These are phyloP conservation scores for Pogonophryne albipinna DNA, from an alignment of 2,797 vertebrate species.

Conservation along the genomic window DNA sequence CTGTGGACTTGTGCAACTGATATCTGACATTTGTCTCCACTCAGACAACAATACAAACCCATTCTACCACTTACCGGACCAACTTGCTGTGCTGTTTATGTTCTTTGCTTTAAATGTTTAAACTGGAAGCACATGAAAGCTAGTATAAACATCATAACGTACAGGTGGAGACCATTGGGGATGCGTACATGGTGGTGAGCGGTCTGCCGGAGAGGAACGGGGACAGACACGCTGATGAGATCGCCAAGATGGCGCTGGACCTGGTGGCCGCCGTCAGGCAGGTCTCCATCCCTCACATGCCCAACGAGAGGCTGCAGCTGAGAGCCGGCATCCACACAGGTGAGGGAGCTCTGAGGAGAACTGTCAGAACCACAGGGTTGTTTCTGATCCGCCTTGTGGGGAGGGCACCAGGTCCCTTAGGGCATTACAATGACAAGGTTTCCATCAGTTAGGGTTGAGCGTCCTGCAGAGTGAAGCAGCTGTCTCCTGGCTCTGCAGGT, in stretches of 20 bases:
- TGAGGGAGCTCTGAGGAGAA: slow-evolving; percentile 34
- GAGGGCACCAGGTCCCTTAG: too few species aligned
- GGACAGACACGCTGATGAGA: slow-evolving; percentile 87
- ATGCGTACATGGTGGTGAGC: slow-evolving; percentile 93
- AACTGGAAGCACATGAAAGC: not conserved
- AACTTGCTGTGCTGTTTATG: not conserved
- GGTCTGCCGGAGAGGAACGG: slow-evolving; percentile 92
- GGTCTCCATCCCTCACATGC: slow-evolving; percentile 90
- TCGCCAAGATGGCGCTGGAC: slow-evolving; percentile 93
- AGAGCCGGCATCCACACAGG: slow-evolving; percentile 92
- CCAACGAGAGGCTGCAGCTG: slow-evolving; percentile 86
- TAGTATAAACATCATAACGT: not conserved
- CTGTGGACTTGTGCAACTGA: too few species aligned
- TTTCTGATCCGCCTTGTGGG: too few species aligned
- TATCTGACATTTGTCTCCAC: too few species aligned
- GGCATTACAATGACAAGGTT: too few species aligned
- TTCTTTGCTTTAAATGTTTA: not conserved
- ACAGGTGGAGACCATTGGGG: slow-evolving; percentile 92
- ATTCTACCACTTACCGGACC: too few species aligned
- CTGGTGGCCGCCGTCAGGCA: slow-evolving; percentile 91
- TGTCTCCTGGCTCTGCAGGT: slow-evolving; percentile 72
- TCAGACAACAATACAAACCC: too few species aligned
- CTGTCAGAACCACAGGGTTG: not conserved
- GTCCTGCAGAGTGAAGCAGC: not conserved
- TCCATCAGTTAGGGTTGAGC: too few species aligned